Percentiles rank a stretch among this genome's conserved stretches.
phyloP scores from a whole-genome alignment of 2,797 vertebrate species.

The Hippopotamyrus pictus region DNA sequence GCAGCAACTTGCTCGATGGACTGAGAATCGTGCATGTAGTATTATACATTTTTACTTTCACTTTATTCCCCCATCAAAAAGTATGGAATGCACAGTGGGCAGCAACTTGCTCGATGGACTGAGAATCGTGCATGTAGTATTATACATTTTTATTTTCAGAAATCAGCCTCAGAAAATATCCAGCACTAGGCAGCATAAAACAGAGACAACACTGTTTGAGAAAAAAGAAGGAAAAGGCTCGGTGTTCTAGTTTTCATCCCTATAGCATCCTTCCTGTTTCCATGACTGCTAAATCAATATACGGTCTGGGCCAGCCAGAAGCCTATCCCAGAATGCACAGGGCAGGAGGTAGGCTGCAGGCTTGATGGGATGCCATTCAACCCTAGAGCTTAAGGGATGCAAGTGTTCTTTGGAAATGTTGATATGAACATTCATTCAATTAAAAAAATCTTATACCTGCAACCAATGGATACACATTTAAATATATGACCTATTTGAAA shows the following conservation, averaged over 20 bases:
- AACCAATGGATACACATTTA: background rate
- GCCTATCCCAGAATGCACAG: background rate
- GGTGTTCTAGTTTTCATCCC: background rate
- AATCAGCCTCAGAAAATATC: background rate
- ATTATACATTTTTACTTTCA: background rate
- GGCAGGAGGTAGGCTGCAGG: background rate
- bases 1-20: background rate
- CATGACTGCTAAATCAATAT: background rate
- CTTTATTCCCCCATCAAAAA: too few relatives aligned
- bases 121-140: background rate
- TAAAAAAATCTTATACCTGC: background rate
- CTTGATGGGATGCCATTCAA: background rate
- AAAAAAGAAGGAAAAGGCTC: background rate
- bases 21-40: background rate
- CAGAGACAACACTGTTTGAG: background rate
- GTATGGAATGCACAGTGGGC: background rate
- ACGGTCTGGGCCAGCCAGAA: background rate
- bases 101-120: background rate
- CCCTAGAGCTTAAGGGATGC: background rate
- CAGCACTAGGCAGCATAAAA: background rate
- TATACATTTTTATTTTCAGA: background rate
- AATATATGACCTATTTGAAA: background rate
- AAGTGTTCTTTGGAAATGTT: background rate
- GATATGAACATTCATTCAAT: background rate
- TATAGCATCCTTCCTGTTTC: background rate